These are phyloP conservation scores for Condylura cristata DNA, from an alignment of 2,113 vertebrate species.

Conservation along the genomic window DNA sequence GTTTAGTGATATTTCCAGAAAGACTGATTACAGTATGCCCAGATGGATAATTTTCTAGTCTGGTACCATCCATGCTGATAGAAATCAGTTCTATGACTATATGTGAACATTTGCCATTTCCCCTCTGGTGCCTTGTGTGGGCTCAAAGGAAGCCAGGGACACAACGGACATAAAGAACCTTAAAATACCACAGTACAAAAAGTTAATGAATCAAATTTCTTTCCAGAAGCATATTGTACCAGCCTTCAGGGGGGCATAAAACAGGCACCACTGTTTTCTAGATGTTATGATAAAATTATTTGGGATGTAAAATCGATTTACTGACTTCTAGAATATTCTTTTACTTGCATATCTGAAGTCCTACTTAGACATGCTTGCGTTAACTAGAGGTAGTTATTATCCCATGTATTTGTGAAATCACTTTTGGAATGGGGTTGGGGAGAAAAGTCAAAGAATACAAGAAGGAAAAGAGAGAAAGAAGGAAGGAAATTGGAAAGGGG, in stretches of 20 bases:
- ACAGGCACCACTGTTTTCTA: background rate
- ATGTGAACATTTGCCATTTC: background rate
- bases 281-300: background rate
- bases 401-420: background rate
- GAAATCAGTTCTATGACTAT: conserved; percentile 43
- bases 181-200: background rate
- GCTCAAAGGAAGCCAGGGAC: background rate
- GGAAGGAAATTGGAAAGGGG: too few species aligned
- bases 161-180: background rate
- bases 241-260: background rate
- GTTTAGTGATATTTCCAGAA: conserved; percentile 51
- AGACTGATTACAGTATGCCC: conserved; percentile 47
- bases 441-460: background rate
- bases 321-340: background rate
- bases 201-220: background rate
- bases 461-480: too few species aligned
- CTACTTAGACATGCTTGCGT: background rate
- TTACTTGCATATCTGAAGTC: background rate
- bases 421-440: background rate
- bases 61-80: conserved; percentile 46
- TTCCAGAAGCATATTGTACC: background rate
- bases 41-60: conserved; percentile 68
- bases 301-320: conserved; percentile 11
- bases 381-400: background rate
- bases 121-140: background rate